phyloP scores from a whole-genome alignment of 2,888 invertebrate genomes.

The Lissocephala sabroskyi region DNA sequence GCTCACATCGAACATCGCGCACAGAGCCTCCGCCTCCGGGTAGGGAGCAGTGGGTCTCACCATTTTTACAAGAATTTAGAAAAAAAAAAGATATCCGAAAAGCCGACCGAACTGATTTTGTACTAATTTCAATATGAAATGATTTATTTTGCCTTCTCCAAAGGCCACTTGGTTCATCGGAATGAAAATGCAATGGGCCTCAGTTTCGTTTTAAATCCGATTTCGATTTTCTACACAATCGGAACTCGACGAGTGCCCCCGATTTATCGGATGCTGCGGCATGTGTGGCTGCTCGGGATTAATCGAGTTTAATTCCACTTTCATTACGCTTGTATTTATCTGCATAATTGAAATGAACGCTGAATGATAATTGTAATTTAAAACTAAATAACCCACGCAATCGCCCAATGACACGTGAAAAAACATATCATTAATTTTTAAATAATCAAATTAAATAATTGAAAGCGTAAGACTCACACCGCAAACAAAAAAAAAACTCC shows the following conservation, averaged over 20 bases:
- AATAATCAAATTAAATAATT: constrained; percentile 65
- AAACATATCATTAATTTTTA: constrained; percentile 66
- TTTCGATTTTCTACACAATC: too few species aligned
- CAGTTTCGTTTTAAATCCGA: too few species aligned
- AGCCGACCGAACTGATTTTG: too few species aligned
- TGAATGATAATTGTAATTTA: constrained; percentile 46
- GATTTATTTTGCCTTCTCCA: too few species aligned
- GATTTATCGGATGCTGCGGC: too few species aligned
- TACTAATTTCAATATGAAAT: too few species aligned
- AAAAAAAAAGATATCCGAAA: too few species aligned
- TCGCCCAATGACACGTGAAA: constrained; percentile 60
- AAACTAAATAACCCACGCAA: constrained; percentile 18
- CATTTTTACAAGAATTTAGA: too few species aligned
- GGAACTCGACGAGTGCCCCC: too few species aligned
- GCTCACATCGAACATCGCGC: constrained; percentile 77
- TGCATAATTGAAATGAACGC: constrained; percentile 63
- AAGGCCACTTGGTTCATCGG: constrained; percentile 12
- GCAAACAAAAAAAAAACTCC: constrained; percentile 9
- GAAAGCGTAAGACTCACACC: constrained; percentile 49
- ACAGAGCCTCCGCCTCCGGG: constrained; percentile 83
- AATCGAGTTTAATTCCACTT: constrained; percentile 59
- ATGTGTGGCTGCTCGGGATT: constrained; percentile 28
- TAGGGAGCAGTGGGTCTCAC: constrained; percentile 75
- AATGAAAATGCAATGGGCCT: neutral
- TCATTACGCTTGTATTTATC: constrained; percentile 63